Evolutionary conservation across 1,140 invertebrate species (phyloP).

Genomic region (Eulimnadia texana): DNA sequence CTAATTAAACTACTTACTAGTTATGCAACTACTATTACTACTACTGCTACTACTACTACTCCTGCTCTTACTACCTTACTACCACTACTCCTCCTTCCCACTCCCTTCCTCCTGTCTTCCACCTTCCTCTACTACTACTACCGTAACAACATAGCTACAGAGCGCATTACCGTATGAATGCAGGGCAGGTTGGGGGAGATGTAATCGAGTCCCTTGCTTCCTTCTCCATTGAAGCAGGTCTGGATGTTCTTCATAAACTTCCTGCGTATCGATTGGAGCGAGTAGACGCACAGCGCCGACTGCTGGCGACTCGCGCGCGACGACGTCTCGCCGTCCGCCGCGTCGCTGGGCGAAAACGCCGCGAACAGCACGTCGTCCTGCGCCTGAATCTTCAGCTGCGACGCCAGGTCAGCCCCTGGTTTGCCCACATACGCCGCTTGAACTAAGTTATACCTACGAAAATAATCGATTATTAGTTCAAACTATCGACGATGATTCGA

Average conservation of each 20-base stretch:
- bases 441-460: conserved; percentile 83
- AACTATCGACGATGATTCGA: too few relatives aligned
- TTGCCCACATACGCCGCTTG: conserved; percentile 88
- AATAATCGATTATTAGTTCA: too few relatives aligned
- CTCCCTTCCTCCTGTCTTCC: too few relatives aligned
- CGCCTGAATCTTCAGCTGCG: conserved; percentile 69
- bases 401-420: conserved; percentile 75
- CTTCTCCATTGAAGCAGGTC: conserved; percentile 80
- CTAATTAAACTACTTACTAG: too few relatives aligned
- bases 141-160: background rate
- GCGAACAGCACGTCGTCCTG: conserved; percentile 90
- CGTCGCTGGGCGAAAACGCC: conserved; percentile 74
- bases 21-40: too few relatives aligned
- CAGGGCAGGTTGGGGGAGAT: conserved; percentile 74
- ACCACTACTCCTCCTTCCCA: background rate
- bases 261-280: conserved; percentile 74
- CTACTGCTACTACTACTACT: too few relatives aligned
- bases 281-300: conserved; percentile 87
- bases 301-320: conserved; percentile 45
- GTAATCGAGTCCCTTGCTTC: conserved; percentile 74
- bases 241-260: conserved; percentile 98
- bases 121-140: too few relatives aligned
- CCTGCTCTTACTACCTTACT: too few relatives aligned
- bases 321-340: conserved; percentile 38
- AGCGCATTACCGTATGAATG: conserved; percentile 58